phyloP scores from a whole-genome alignment of 2,888 invertebrate species.

The Agrochola circellaris region DNA sequence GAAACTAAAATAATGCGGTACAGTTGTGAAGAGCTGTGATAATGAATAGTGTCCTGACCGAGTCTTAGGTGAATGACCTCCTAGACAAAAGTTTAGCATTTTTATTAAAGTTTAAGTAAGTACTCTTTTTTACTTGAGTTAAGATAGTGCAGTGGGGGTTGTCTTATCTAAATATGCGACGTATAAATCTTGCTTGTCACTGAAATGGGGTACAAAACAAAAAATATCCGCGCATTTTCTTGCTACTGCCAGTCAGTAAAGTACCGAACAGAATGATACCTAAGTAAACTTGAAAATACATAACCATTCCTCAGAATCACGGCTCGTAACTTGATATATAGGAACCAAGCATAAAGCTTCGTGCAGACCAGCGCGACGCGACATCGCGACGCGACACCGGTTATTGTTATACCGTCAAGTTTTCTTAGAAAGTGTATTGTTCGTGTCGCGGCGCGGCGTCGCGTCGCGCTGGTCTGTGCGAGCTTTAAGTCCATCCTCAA shows the following conservation, averaged over 20 bases:
- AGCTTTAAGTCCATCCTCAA: constrained; percentile 5
- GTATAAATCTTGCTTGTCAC: constrained; percentile 39
- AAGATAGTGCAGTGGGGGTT: constrained; percentile 34
- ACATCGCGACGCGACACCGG: no score
- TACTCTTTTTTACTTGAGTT: constrained; percentile 17
- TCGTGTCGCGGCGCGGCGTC: no score
- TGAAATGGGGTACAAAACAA: constrained; percentile 13
- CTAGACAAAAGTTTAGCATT: constrained; percentile 34
- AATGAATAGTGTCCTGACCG: constrained; percentile 31
- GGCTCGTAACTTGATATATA: background rate
- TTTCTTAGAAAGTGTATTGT: no score
- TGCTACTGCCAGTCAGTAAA: background rate
- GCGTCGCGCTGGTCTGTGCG: no score
- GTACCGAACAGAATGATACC: background rate
- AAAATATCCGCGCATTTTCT: background rate
- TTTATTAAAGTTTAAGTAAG: constrained; percentile 47
- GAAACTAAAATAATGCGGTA: constrained; percentile 7
- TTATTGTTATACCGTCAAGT: no score
- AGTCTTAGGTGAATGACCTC: constrained; percentile 34
- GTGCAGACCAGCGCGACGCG: no score
- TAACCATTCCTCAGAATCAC: background rate
- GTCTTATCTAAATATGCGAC: constrained; percentile 36
- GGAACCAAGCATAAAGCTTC: background rate
- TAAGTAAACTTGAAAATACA: background rate
- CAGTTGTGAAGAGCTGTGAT: constrained; percentile 22